Base-by-base conservation (phyloP, 2,113 vertebrate species). In the Neodon shergylaensis region DNA sequence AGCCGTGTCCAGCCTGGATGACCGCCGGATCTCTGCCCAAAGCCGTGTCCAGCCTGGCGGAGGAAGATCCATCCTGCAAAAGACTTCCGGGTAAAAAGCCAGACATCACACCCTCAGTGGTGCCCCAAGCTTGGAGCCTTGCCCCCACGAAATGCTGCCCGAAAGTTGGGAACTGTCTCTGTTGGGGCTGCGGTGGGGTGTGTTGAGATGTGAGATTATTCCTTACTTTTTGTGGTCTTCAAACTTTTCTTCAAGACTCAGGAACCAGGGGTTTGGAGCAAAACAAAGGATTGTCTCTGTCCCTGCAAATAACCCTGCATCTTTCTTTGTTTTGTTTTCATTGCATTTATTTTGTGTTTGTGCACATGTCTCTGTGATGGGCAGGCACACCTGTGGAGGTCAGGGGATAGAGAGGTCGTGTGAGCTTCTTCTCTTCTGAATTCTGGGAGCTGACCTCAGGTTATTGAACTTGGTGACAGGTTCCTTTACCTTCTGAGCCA, bases 151-250 rank as follows among this genome's bases (percentile, higher is more conserved):
- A 22, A 19, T 44, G 9, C n/a, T 42, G 1, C 31, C 66, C 0
- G n/a, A 31, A 81, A 14, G 33, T 13, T 58, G 39, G 28, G 52
- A 19, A 9, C 61, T 44, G 26, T 28, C n/a, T 44, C 66, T 1
- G 0, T 58, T 44, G 0, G 1, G 87, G 12, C 54, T 66, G 0
- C 21, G 14, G 2, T 33, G 89, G 61, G 44, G 28, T 39, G 63
- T 33, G 24, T 70, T 88, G 0, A 28, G 47, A 39, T 96, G 33
- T 7, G 70, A 77, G 74, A 83, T 87, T 68, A 36, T 70, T 95
- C 74, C 88, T 42, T 68, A 13, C 13, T 42, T 90, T 90, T 68
- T 93, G 63, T 94, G 89, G 52, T 52, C 91, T 86, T 96, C 68
- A 90, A 77, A 87, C 33, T 91, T 93, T 93, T 52, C 92, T 74